Evolutionary conservation across 2,888 invertebrate species (phyloP).

Genomic region (Callyntrura guangdongensis): DNA sequence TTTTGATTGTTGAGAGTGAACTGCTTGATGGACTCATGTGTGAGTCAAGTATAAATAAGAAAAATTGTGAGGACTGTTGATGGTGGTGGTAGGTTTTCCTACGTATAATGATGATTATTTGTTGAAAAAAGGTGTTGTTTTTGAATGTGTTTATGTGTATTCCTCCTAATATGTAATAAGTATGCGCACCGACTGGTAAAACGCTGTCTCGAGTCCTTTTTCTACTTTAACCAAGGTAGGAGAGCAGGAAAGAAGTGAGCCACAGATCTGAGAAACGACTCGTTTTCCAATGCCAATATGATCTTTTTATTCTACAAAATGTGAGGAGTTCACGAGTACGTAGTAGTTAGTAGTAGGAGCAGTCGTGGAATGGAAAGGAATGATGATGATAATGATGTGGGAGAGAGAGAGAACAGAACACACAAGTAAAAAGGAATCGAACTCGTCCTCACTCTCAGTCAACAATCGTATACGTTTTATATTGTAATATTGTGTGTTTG

Average conservation of each 20-base stretch:
- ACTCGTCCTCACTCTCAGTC: conserved; percentile 76
- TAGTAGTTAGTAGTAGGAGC: conserved; percentile 47
- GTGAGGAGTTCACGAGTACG: conserved; percentile 45
- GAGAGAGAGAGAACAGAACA: conserved; percentile 54
- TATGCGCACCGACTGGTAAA: conserved; percentile 47
- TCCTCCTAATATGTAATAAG: conserved; percentile 36
- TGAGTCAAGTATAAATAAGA: conserved; percentile 64
- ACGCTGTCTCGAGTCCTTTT: conserved; percentile 15
- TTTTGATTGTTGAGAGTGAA: conserved; percentile 77
- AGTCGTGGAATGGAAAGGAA: conserved; percentile 73
- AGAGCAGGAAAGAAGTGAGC: conserved; percentile 73
- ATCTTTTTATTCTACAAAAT: conserved; percentile 59
- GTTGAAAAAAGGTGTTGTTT: conserved; percentile 49
- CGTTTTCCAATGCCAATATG: conserved; percentile 76
- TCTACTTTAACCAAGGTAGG: conserved; percentile 59
- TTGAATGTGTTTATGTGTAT: conserved; percentile 28
- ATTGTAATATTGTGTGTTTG: conserved; percentile 53
- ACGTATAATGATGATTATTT: conserved; percentile 35
- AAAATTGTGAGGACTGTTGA: conserved; percentile 66
- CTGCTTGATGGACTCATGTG: conserved; percentile 68
- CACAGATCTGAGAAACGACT: conserved; percentile 71
- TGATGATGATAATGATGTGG: conserved; percentile 72
- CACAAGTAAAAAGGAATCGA: conserved; percentile 74
- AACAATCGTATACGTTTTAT: conserved; percentile 78
- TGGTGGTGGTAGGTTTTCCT: conserved; percentile 11